These are phyloP conservation scores for Nixonia krombeini DNA, from an alignment of 1,140 invertebrate species.

Conservation along the genomic window DNA sequence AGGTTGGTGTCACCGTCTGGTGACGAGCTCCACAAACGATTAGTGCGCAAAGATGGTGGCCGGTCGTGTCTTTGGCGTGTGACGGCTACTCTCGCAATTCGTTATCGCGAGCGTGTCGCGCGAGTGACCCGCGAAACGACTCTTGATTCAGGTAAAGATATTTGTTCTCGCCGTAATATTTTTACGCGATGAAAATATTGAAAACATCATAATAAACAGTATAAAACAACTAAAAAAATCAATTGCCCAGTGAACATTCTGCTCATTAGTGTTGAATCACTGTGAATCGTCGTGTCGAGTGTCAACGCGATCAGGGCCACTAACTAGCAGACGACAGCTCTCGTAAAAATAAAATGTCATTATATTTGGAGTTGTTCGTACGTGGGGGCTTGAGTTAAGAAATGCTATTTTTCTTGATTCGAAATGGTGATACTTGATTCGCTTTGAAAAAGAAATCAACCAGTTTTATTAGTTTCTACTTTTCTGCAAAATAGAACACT, in stretches of 20 bases:
- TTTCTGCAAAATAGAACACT: no score
- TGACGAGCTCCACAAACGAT: not conserved
- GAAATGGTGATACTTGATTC: no score
- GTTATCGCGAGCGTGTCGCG: not conserved
- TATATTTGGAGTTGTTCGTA: slow-evolving; percentile 31
- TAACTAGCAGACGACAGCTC: slow-evolving; percentile 22
- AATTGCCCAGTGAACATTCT: not conserved
- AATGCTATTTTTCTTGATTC: no score
- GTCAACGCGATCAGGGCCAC: not conserved
- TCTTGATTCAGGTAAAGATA: not conserved
- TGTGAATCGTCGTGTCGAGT: not conserved
- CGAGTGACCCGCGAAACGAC: slow-evolving; percentile 1
- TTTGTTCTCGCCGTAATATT: not conserved
- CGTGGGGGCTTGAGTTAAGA: slow-evolving; percentile 26
- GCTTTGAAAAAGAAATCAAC: no score
- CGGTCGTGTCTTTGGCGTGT: not conserved
- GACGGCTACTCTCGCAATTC: slow-evolving; percentile 1
- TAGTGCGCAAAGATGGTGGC: not conserved
- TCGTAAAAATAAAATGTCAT: slow-evolving; percentile 40
- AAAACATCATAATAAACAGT: not conserved
- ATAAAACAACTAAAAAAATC: not conserved
- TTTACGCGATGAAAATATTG: not conserved
- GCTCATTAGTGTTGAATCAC: not conserved
- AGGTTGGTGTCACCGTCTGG: not conserved
- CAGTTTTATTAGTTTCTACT: no score